These are phyloP conservation scores for Papilio dardanus DNA, from an alignment of 1,140 invertebrate genomes.

Conservation along the genomic window DNA sequence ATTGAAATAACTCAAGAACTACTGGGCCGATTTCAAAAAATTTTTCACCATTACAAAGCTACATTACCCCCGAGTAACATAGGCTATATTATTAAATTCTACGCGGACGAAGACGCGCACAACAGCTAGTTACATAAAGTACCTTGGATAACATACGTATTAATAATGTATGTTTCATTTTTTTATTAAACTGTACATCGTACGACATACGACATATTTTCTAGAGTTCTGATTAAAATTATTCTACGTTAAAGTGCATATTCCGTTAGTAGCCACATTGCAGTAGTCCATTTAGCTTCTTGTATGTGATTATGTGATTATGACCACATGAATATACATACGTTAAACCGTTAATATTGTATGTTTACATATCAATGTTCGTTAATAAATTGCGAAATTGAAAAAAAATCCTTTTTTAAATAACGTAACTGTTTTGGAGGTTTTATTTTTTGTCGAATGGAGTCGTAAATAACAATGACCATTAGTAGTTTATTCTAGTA, in stretches of 20 bases:
- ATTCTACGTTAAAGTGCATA: background rate
- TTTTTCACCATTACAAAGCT: no score
- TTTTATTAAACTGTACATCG: background rate
- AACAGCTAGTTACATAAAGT: no score
- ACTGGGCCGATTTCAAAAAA: no score
- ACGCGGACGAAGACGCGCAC: no score
- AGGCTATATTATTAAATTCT: no score
- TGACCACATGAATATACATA: background rate
- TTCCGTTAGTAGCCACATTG: constrained; percentile 21
- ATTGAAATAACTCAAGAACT: no score
- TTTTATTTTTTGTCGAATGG: background rate
- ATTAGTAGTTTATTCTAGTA: background rate
- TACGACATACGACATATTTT: constrained; percentile 9
- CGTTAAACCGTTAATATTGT: background rate
- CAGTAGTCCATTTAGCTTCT: constrained; percentile 17
- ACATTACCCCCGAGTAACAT: no score
- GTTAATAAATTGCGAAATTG: background rate
- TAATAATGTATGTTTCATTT: no score
- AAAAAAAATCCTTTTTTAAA: background rate
- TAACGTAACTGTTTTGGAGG: background rate
- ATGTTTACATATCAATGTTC: background rate
- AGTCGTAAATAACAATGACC: background rate
- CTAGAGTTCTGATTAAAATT: background rate
- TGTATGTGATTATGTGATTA: background rate
- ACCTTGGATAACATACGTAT: no score